Evolutionary conservation across 1,140 invertebrate species (phyloP).

Genomic region (Caenorhabditis latens): DNA sequence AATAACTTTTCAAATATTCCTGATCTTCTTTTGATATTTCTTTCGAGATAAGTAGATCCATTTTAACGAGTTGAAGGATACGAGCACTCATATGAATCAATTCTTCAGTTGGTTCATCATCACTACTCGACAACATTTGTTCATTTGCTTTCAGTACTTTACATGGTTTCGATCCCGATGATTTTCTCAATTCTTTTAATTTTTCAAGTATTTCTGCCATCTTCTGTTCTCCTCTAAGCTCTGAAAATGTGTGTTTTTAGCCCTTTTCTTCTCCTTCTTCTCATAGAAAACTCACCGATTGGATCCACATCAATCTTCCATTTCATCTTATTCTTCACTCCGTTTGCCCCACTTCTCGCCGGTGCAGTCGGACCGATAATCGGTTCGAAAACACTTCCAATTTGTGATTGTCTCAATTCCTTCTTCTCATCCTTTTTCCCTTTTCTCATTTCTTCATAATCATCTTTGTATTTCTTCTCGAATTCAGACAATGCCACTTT

Average conservation of each 20-base stretch:
- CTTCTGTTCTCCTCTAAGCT: background rate
- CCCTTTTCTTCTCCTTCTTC: background rate
- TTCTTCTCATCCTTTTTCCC: background rate
- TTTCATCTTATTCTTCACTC: constrained; percentile 25
- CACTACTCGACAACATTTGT: background rate
- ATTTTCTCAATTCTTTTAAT: background rate
- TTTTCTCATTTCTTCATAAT: background rate
- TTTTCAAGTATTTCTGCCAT: background rate
- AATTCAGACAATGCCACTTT: background rate
- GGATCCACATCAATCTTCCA: constrained; percentile 29
- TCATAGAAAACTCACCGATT: background rate
- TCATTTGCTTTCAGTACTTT: constrained; percentile 31
- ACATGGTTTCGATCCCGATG: background rate
- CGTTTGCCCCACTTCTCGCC: background rate
- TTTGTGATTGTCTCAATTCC: constrained; percentile 9
- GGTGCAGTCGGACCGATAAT: background rate
- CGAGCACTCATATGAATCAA: constrained; percentile 24
- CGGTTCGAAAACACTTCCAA: constrained; percentile 1
- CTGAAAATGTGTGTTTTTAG: background rate
- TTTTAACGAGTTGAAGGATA: constrained; percentile 15
- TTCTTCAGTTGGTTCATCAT: constrained; percentile 4
- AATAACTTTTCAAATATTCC: background rate
- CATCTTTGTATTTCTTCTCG: background rate
- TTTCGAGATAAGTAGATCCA: constrained; percentile 15
- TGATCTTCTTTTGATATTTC: constrained; percentile 33